Base-by-base conservation (phyloP, 2,113 vertebrate species). In the Bufo bufo region DNA sequence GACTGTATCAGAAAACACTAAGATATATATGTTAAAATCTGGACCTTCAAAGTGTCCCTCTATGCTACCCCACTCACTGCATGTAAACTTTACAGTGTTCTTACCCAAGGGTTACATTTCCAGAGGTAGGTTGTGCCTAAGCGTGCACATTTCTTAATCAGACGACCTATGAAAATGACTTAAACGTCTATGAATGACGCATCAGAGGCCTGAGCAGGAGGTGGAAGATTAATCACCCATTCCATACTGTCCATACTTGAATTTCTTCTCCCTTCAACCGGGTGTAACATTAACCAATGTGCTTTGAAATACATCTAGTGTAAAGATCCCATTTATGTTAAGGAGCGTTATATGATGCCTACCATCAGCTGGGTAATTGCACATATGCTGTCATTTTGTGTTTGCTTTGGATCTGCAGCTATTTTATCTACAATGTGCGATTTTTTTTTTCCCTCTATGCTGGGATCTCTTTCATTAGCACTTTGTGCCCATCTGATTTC, bases 221-320 rank as follows among this genome's bases (percentile, higher is more conserved):
- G 75, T 52, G 23, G 47, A 16, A 33, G 54, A 74, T 77, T 63
- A 50, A 78, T 77, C 74, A 66, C 19, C 20, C 74, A 12, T 49
- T 86, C 52, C 5, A 5, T 9, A 52, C 9, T 9, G 52, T 58
- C n/a, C 47, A 43, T 49, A 54, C 59, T 5, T 19, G 13, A 66
- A 54, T 52, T 85, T 85, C 19, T 85, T 11, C 43, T 12, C 33
- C 69, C 6, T 56, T 45, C 23, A 58, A 4, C 52, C 69, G 19
- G 14, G 54, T 58, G 71, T 77, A 85, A 75, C 54, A 82, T 82
- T 65, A 82, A 49, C 43, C 59, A 77, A 85, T 47, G 43, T 65
- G 72, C 85, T 86, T 65, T 52, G 56, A 49, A 58, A 78, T 14
- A 0, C 33, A 58, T 61, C 20, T 58, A 77, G 43, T 85, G 52